Evolutionary conservation across 2,888 invertebrate genomes (phyloP), one percentile per base, ranked within the genome.

Genomic region (Epinotia bilunana): DNA sequence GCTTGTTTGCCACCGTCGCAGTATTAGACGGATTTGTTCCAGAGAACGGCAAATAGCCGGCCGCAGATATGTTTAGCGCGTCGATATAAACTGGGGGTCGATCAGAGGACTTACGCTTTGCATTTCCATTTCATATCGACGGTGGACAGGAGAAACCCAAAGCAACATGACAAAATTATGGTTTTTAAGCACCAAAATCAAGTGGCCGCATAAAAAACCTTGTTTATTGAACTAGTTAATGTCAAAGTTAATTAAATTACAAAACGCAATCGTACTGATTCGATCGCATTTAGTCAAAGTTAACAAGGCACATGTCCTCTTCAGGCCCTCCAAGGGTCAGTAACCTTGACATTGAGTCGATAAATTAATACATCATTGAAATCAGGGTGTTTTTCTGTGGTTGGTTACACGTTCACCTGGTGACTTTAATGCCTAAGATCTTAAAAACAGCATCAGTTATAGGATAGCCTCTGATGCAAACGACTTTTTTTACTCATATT

Each of bases 261-360:
- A 58, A 33, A 57, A 69, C 20, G n/a, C 7, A 39, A 74, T 64
- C 46, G 9, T 33, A 64, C 68, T 57, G 57, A 69, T 64, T 28
- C 23, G 64, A 70, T 28, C 69, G 7, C 69, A 70, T 73, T 73
- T 55, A 61, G 72, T 58, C 57, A 46, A 64, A 69, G 64, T 55
- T 64, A 68, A 63, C 67, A 62, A 57, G 46, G 55, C 39, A 58
- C 82, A 83, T 79, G 80, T 76, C 81, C 77, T 67, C 74, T 73
- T 77, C 78, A 77, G 73, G 81, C 83, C 80, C 82, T 81, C 68
- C 79, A 80, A 78, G 79, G 88, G 85, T 88, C 87, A 88, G 80
- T 76, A 78, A 86, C 89, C 87, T 88, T 87, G 87, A 85, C 87
- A 87, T 85, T 85, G 78, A 76, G 72, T 80, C 76, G 81, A 82